phyloP scores from a whole-genome alignment of 2,113 vertebrate species.

The Daphoenositta chrysoptera region DNA sequence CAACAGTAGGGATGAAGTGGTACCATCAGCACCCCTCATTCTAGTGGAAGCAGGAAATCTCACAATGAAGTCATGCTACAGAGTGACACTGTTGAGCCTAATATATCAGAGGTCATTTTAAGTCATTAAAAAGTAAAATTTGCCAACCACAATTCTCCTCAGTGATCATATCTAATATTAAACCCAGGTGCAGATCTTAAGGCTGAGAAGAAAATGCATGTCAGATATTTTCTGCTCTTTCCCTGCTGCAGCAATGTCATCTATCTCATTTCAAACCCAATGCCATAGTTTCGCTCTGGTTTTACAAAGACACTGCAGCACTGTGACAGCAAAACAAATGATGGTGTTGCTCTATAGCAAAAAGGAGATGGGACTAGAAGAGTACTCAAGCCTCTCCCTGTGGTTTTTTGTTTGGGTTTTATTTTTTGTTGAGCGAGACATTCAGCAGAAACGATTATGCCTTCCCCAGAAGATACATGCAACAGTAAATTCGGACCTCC shows the following conservation, averaged over 20 bases:
- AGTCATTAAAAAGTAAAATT: conserved; percentile 30
- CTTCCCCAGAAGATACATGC: fast-evolving
- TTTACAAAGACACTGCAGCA: neutral
- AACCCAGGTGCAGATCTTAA: neutral
- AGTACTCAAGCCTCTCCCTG: neutral
- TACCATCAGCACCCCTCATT: neutral
- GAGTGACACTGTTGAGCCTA: neutral
- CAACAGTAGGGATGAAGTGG: neutral
- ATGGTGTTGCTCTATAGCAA: neutral
- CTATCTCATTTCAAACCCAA: neutral
- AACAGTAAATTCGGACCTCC: neutral
- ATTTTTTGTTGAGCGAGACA: neutral
- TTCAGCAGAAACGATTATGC: fast-evolving
- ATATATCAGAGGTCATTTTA: neutral
- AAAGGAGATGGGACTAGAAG: neutral
- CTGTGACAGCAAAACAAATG: neutral
- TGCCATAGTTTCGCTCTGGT: neutral
- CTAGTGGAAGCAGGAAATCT: neutral
- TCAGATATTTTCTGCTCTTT: neutral
- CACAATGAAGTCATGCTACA: neutral
- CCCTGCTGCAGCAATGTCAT: neutral
- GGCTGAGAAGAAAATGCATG: neutral
- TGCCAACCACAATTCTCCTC: neutral
- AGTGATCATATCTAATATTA: neutral
- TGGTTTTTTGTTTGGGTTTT: neutral